Percentiles rank a stretch among this genome's conserved stretches.
Evolutionary conservation across 1,140 invertebrate genomes (phyloP).

Genomic region (Trichoplusia ni): DNA sequence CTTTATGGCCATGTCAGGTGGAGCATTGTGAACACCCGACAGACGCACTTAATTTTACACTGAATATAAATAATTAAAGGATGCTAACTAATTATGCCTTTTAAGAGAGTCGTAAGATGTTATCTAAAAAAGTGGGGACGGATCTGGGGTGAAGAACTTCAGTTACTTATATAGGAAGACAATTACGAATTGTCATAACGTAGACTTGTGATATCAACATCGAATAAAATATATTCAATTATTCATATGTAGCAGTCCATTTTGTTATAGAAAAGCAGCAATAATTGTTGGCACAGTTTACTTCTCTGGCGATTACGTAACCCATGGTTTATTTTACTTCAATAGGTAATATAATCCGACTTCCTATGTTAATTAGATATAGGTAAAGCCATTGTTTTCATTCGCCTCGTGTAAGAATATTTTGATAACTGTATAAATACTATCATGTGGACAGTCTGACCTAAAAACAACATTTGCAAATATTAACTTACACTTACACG

Average conservation of each 20-base stretch:
- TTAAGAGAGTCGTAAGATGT: too few relatives aligned
- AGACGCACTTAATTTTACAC: background rate
- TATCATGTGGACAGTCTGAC: too few relatives aligned
- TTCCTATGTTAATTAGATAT: constrained; percentile 8
- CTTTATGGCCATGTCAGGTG: background rate
- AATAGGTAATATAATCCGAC: constrained; percentile 16
- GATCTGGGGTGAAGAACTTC: too few relatives aligned
- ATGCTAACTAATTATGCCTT: too few relatives aligned
- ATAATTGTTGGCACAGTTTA: constrained; percentile 25
- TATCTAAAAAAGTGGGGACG: too few relatives aligned
- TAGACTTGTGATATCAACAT: too few relatives aligned
- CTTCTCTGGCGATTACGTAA: constrained; percentile 19
- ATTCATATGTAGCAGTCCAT: background rate
- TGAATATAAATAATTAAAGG: too few relatives aligned
- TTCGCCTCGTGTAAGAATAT: constrained; percentile 1
- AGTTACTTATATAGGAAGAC: too few relatives aligned
- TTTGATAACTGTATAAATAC: background rate
- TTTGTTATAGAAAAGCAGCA: constrained; percentile 20
- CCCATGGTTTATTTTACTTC: constrained; percentile 21
- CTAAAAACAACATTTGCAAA: too few relatives aligned
- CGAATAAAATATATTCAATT: background rate
- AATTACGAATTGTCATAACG: too few relatives aligned
- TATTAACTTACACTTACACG: too few relatives aligned
- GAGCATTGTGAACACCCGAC: background rate
- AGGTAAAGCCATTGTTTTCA: constrained; percentile 18